Evolutionary conservation across 2,797 vertebrate genomes (phyloP).

Genomic region (Scolopax bukidnonensis): DNA sequence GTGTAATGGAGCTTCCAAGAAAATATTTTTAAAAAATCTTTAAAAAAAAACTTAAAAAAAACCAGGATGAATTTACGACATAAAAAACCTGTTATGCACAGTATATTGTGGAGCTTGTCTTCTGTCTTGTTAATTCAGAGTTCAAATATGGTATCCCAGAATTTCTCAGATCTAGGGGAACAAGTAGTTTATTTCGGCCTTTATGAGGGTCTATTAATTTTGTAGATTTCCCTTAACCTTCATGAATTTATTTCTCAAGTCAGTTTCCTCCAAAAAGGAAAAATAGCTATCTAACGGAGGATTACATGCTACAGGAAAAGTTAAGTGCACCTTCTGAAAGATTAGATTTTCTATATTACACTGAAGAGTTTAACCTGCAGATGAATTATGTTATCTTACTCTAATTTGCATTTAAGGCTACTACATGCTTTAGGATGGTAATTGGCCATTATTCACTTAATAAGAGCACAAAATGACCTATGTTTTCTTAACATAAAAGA

Average conservation of each 20-base stretch:
- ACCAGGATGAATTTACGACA: background rate
- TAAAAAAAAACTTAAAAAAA: background rate
- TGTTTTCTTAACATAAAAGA: background rate
- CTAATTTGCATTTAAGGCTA: background rate
- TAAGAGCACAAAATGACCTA: background rate
- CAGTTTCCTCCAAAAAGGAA: background rate
- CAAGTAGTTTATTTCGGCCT: background rate
- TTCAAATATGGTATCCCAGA: background rate
- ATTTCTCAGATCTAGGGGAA: background rate
- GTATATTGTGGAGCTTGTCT: background rate
- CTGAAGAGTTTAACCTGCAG: background rate
- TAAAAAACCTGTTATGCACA: background rate
- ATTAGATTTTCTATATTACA: background rate
- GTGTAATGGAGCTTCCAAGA: background rate
- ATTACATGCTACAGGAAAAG: background rate
- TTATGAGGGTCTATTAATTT: background rate
- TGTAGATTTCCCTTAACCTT: background rate
- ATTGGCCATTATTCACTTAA: background rate
- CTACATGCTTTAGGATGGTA: background rate
- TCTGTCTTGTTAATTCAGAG: background rate
- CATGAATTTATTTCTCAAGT: background rate
- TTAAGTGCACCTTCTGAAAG: background rate
- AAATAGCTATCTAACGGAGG: background rate
- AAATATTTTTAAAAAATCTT: background rate
- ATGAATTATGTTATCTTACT: background rate